Conservation (phyloP, 2,888 invertebrate genomes). For the Ectobius pallidus region DNA sequence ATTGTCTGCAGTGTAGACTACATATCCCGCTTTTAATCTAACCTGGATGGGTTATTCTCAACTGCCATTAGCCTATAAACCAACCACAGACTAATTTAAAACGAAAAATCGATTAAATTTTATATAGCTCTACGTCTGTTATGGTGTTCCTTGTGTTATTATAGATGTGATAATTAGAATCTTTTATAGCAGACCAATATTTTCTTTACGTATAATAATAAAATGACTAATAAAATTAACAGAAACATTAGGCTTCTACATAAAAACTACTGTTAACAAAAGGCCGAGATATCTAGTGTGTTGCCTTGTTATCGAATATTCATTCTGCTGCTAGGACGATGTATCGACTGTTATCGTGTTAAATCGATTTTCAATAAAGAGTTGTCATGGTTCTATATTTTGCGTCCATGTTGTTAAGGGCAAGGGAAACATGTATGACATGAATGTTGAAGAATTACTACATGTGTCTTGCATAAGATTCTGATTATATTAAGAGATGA, state of each 20-base stretch:
- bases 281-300: too few relatives aligned
- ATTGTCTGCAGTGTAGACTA: too few relatives aligned
- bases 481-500: neutral
- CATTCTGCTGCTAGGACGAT: too few relatives aligned
- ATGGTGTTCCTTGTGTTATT: neutral
- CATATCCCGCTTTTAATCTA: neutral
- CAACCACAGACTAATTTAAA: conserved; percentile 16
- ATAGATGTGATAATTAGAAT: neutral
- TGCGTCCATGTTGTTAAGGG: too few relatives aligned
- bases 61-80: neutral
- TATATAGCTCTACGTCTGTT: neutral
- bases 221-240: neutral
- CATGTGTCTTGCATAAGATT: too few relatives aligned
- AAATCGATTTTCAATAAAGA: too few relatives aligned
- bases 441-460: neutral
- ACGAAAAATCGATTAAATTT: conserved; percentile 11
- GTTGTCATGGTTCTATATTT: too few relatives aligned
- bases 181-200: neutral
- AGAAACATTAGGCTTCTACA: too few relatives aligned
- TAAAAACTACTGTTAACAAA: too few relatives aligned
- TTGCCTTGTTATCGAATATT: too few relatives aligned
- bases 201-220: neutral
- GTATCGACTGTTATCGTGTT: too few relatives aligned
- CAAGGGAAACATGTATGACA: too few relatives aligned
- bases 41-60: neutral